These are phyloP conservation scores for Drosophila trichaetosa DNA, from an alignment of 2,888 invertebrate genomes.

Conservation along the genomic window DNA sequence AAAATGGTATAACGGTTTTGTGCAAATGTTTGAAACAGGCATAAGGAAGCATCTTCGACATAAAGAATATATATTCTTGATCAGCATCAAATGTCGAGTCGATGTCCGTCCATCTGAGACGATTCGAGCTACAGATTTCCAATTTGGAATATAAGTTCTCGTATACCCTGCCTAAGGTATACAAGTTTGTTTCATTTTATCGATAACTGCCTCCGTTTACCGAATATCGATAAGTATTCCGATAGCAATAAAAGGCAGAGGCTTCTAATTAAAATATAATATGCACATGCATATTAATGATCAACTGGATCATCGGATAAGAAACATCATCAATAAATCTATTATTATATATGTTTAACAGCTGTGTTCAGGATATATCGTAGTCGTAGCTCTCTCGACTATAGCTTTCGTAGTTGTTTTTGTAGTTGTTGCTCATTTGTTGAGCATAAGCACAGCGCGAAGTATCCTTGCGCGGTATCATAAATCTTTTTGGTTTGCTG, in stretches of 20 bases:
- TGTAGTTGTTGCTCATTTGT: constrained; percentile 20
- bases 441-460: constrained; percentile 33
- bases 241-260: not conserved
- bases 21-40: not conserved
- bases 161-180: too few relatives aligned
- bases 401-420: not conserved
- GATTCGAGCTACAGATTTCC: not conserved
- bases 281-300: not conserved
- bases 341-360: not conserved
- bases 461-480: constrained; percentile 83
- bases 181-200: not conserved
- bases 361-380: not conserved
- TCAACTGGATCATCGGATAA: not conserved
- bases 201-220: not conserved
- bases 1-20: not conserved
- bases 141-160: not conserved
- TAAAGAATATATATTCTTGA: not conserved
- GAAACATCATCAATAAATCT: too few relatives aligned
- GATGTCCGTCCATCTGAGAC: not conserved
- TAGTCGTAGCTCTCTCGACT: not conserved
- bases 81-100: rapidly evolving
- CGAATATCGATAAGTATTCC: not conserved
- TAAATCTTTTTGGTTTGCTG: constrained; percentile 75
- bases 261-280: too few relatives aligned
- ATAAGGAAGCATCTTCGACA: not conserved